Base-by-base conservation (phyloP, 2,797 vertebrate species). In the Myotis daubentonii region DNA sequence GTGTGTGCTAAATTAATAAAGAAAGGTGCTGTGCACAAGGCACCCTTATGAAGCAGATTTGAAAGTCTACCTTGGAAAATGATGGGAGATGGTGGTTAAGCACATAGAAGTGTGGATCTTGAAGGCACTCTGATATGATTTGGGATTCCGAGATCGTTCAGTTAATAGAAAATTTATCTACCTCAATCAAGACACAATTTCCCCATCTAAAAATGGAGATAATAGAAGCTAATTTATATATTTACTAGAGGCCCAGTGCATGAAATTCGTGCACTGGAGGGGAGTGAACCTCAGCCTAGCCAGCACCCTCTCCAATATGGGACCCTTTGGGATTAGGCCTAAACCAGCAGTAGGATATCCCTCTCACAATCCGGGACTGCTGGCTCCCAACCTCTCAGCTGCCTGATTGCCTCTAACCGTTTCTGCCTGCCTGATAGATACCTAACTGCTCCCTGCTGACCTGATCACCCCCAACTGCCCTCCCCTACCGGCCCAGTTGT, bases 191-290 rank as follows among this genome's bases (percentile, higher is more conserved):
- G 62, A 66, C 11, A 72, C 19, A 41, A 20, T 41, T 74, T 71
- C 12, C 8, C 3, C 28, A 70, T 13, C 10, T 47, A 19, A 87
- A 92, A 91, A 80, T 47, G 4, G 8, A n/a, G 3, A 30, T 66
- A 28, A 16, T 33, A 83, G 75, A 91, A 89, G 5, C 12, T 60
- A 76, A 78, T 57, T 89, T 28, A n/a, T 57, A 28, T n/a, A 60
- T 36, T 47, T 68, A 10, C 47, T 47, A 47, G 47, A 47, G 47
- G 47, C 12, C 47, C 47, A 3, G 47, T 47, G 47, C 47, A 47
- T 2, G 12, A 47, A 47, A 47, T 12, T 47, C 0, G 47, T 47
- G 47, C 47, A 47, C 47, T 47, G 12, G 47, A 47, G 10, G 47
- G 47, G 41, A 3, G 47, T 47, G 47, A 47, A 47, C 47, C 47